phyloP scores from a whole-genome alignment of 2,888 invertebrate genomes.

The Stegana nigrithorax region DNA sequence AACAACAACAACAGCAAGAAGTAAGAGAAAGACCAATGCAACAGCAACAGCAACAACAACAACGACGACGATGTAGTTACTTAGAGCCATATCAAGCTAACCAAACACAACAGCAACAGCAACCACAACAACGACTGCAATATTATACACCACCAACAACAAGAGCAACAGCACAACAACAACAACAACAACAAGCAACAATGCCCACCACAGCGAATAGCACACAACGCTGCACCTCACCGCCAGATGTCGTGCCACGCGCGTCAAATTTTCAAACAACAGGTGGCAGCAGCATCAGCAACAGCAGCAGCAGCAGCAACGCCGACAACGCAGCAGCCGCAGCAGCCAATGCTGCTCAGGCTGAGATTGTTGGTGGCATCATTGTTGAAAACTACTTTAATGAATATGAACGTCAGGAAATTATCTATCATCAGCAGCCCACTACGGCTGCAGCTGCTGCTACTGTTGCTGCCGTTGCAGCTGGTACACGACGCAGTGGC shows the following conservation, averaged over 20 bases:
- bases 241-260: conserved; percentile 66
- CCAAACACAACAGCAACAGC: conserved; percentile 43
- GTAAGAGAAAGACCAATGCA: conserved; percentile 26
- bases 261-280: conserved; percentile 53
- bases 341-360: conserved; percentile 20
- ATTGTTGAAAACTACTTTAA: conserved; percentile 67
- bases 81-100: conserved; percentile 24
- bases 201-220: conserved; percentile 37
- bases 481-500: conserved; percentile 3
- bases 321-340: conserved; percentile 25
- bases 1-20: conserved; percentile 34
- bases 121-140: conserved; percentile 42
- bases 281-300: conserved; percentile 8
- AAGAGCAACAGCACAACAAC: conserved; percentile 34
- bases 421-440: conserved; percentile 59
- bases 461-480: neutral
- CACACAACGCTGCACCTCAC: conserved; percentile 62
- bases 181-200: conserved; percentile 37
- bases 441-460: conserved; percentile 23
- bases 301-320: conserved; percentile 24
- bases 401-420: conserved; percentile 68
- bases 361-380: conserved; percentile 56
- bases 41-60: conserved; percentile 39
- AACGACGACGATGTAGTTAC: conserved; percentile 34
- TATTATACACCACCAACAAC: conserved; percentile 45